These are phyloP conservation scores for Caenorhabditis afra DNA, from an alignment of 2,888 invertebrate genomes.

Conservation along the genomic window DNA sequence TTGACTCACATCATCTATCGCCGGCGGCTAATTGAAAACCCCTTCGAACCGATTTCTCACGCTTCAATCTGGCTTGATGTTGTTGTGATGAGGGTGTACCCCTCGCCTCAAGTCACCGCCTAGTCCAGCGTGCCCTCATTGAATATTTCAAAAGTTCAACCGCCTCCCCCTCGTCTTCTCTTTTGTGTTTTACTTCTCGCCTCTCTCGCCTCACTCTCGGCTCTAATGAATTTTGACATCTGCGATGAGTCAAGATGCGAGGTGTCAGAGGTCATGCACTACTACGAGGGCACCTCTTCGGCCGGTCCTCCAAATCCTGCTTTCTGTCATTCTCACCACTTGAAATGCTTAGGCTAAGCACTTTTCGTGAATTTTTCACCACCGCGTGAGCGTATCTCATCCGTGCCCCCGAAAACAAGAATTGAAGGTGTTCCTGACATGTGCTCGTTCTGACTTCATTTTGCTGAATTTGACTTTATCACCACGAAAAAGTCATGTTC, in stretches of 20 bases:
- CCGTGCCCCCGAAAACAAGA: constrained; percentile 11
- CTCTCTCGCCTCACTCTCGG: not conserved
- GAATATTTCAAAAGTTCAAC: constrained; percentile 54
- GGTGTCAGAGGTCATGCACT: not conserved
- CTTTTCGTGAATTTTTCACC: constrained; percentile 22
- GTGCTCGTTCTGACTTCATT: not conserved
- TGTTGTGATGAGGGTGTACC: constrained; percentile 25
- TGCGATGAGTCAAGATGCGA: constrained; percentile 18
- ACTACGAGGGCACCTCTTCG: constrained; percentile 4
- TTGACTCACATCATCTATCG: constrained; percentile 37
- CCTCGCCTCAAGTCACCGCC: constrained; percentile 5
- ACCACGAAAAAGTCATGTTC: no score
- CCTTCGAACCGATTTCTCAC: constrained; percentile 34
- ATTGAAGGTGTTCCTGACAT: constrained; percentile 22
- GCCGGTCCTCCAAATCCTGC: not conserved
- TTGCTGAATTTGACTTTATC: not conserved
- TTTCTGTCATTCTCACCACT: constrained; percentile 11
- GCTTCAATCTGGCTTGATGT: constrained; percentile 42
- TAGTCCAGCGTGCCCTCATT: constrained; percentile 17
- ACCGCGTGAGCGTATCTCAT: constrained; percentile 4
- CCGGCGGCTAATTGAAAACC: constrained; percentile 53
- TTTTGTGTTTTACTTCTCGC: constrained; percentile 1
- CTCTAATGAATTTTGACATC: not conserved
- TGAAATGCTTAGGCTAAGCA: constrained; percentile 18
- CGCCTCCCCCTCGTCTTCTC: not conserved